Evolutionary conservation across 2,797 vertebrate species (phyloP), one percentile per base, ranked within the genome.

Genomic region (Acipenser transmontanus): DNA sequence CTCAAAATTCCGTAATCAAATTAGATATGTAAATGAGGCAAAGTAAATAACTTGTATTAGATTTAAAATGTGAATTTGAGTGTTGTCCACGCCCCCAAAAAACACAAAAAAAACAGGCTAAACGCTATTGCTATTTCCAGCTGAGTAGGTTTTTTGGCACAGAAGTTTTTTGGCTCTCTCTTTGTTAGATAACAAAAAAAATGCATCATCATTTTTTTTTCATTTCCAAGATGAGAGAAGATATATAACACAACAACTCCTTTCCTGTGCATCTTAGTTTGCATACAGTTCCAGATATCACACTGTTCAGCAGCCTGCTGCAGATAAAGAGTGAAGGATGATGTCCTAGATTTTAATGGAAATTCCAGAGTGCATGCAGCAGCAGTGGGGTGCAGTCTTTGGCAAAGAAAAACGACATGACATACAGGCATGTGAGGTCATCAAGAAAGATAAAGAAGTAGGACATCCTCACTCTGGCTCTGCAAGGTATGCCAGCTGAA

Each of bases 301-400:
- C 72, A 65, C 75, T 80, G 77, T 74, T 86, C 62, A 63, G 80
- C 77, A 84, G 82, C 70, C 72, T 80, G 75, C 83, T 84, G 78
- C 73, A 89, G 87, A 88, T 89, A 88, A 34, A 85, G 84, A 84
- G 85, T 88, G 85, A 88, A 70, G 85, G 85, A 88, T 88, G 85
- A 80, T 84, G 83, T 80, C 83, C 83, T 80, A 86, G 84, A 87
- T 88, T 86, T 83, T 88, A 88, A 89, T 87, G 83, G 83, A 84
- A 89, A 84, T 88, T 87, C 84, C 70, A 74, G 71, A 84, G 70
- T 5, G 0, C 1, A 0, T 76, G 78, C 72, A 77, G 81, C 34
- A 34, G 34, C 73, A 7, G 80, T 85, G 81, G 83, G 83, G 78
- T 80, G 77, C 81, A 87, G 80, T 81, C 78, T 84, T 82, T 81